phyloP scores from a whole-genome alignment of 2,888 invertebrate species.

The Thysanoteuthis rhombus region DNA sequence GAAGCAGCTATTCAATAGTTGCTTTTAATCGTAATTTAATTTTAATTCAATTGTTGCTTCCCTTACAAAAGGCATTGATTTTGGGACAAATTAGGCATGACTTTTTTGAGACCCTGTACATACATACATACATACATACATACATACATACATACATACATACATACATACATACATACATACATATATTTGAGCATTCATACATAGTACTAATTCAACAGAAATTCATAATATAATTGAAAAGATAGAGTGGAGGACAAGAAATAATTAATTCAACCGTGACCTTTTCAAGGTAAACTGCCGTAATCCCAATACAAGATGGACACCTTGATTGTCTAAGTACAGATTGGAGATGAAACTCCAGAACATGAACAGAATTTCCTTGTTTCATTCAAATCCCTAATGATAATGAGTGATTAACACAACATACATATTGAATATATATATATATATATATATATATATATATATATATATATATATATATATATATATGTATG shows the following conservation, averaged over 20 bases:
- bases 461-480: neutral
- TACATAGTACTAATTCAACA: neutral
- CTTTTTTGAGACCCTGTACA: too few species aligned
- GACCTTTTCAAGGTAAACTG: neutral
- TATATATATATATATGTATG: neutral
- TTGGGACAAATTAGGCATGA: too few species aligned
- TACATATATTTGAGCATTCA: neutral
- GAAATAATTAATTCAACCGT: neutral
- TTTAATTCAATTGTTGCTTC: too few species aligned
- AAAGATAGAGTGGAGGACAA: neutral
- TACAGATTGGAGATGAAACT: neutral
- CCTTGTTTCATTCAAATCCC: neutral
- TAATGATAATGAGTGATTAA: neutral
- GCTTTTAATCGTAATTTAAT: too few species aligned
- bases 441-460: too few species aligned
- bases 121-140: too few species aligned
- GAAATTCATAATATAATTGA: neutral
- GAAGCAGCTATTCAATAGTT: too few species aligned
- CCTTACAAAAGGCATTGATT: too few species aligned
- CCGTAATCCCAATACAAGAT: neutral
- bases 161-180: neutral
- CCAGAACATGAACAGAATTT: neutral
- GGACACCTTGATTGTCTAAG: neutral
- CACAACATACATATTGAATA: neutral
- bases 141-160: too few species aligned